Base-by-base conservation (phyloP, 1,140 invertebrate genomes). In the Camponotus floridanus region DNA sequence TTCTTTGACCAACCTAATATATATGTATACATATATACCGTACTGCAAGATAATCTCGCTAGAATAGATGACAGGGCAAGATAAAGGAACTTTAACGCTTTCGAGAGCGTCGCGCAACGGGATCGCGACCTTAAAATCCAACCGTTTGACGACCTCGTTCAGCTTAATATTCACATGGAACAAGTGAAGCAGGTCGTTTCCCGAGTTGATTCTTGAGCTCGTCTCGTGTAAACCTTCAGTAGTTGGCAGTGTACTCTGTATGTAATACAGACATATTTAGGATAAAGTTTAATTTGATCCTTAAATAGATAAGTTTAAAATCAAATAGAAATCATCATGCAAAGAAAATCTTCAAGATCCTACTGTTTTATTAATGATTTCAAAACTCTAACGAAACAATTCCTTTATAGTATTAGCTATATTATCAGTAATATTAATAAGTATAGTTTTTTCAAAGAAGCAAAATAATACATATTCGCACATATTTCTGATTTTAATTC, bases 171-270 rank as follows among this genome's bases (percentile, higher is more conserved):
- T 85, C 55, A 88, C 42, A 51, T 36, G 6, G 86, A 81, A 68
- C 85, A 90, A 15, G 33, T 80, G 21, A 87, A 85, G 21, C 89
- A 91, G 45, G 78, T 67, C 13, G 65, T 33, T 2, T 87, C 85
- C 18, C 62, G 67, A n/a, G 81, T 42, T 21, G 85, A 21, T 78
- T 91, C 90, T 42, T 91, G 89, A 45, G 80, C 31, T 62, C 96
- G 94, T 71, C 96, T 94, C 86, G 96, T 96, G 85, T 96, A 96
- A 8, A 96, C 95, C 90, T 96, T 95, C 79, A 96, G 91, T 39
- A 96, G 88, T 92, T 96, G 96, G 88, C 96, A 95, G 92, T 96
- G 96, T 48, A 96, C 96, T 88, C 95, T 96, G 88, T 4, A 93
- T 93, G 73, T 13, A 55, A 59, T 36, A 48, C 8, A 9, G 59